phyloP scores from a whole-genome alignment of 2,888 invertebrate species.

The Kuschelorhynchus macadamiae region DNA sequence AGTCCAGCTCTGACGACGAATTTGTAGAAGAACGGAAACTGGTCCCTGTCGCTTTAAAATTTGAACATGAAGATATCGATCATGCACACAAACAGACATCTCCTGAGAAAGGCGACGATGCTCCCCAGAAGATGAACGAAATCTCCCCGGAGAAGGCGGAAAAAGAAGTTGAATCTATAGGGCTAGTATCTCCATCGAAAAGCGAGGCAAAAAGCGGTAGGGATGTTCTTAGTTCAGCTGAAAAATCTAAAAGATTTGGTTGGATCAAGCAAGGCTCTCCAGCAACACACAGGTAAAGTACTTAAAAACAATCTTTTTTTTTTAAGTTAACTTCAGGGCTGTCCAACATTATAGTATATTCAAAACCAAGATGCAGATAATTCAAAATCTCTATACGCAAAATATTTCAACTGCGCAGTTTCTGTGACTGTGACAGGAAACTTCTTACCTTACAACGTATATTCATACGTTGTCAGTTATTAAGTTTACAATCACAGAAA shows the following conservation, averaged over 20 bases:
- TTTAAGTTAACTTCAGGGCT: no score
- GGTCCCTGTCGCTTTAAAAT: conserved; percentile 43
- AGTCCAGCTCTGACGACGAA: conserved; percentile 41
- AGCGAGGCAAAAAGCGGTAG: conserved; percentile 6
- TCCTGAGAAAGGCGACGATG: conserved; percentile 40
- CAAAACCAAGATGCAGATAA: no score
- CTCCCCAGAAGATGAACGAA: conserved; percentile 25
- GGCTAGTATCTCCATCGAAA: conserved; percentile 12
- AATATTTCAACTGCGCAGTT: no score
- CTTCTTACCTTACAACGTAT: no score
- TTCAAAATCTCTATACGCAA: no score
- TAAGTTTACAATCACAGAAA: no score
- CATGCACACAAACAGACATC: conserved; percentile 26
- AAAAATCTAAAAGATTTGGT: conserved; percentile 22
- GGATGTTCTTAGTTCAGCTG: conserved; percentile 14
- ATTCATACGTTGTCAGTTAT: no score
- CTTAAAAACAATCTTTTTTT: no score
- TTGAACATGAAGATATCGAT: conserved; percentile 37
- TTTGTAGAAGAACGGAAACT: conserved; percentile 31
- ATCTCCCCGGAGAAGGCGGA: conserved; percentile 29
- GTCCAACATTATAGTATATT: no score
- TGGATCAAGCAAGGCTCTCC: conserved; percentile 30
- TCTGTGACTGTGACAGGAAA: no score
- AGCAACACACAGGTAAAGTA: conserved; percentile 16
- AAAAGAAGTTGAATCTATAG: conserved; percentile 9